These are phyloP conservation scores for Emberiza fucata DNA, from an alignment of 2,113 vertebrate species.

Conservation along the genomic window DNA sequence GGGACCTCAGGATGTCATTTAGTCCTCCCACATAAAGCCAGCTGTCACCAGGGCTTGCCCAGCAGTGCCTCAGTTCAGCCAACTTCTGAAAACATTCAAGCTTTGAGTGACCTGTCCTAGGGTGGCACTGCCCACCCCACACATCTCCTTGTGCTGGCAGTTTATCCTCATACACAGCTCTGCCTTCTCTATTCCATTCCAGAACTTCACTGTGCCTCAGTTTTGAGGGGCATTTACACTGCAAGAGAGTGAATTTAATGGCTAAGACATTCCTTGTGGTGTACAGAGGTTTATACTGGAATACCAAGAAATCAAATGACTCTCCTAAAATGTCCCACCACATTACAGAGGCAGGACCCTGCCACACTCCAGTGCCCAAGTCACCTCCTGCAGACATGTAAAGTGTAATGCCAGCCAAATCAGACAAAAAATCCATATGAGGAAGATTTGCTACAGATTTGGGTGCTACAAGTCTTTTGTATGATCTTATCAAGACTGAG, in stretches of 20 bases:
- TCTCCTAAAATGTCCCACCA: not conserved
- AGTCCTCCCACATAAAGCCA: not conserved
- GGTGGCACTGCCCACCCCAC: not conserved
- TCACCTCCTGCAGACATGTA: not conserved
- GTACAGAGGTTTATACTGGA: not conserved
- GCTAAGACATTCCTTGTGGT: not conserved
- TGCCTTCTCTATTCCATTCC: not conserved
- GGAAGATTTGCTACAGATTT: not conserved
- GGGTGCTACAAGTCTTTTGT: not conserved
- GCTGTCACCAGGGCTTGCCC: not conserved
- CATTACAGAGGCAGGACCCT: not conserved
- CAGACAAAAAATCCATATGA: not conserved
- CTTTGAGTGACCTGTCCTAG: not conserved
- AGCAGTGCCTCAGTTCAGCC: not conserved
- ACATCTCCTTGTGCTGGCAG: not conserved
- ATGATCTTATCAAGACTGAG: not conserved
- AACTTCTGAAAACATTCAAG: not conserved
- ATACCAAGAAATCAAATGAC: not conserved
- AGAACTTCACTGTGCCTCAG: not conserved
- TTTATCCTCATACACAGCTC: not conserved
- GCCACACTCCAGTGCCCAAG: not conserved
- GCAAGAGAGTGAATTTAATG: not conserved
- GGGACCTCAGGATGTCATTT: not conserved
- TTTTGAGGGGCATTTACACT: not conserved
- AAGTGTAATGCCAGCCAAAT: not conserved